phyloP scores from a whole-genome alignment of 2,797 vertebrate genomes.

The Meriones psammophilus region DNA sequence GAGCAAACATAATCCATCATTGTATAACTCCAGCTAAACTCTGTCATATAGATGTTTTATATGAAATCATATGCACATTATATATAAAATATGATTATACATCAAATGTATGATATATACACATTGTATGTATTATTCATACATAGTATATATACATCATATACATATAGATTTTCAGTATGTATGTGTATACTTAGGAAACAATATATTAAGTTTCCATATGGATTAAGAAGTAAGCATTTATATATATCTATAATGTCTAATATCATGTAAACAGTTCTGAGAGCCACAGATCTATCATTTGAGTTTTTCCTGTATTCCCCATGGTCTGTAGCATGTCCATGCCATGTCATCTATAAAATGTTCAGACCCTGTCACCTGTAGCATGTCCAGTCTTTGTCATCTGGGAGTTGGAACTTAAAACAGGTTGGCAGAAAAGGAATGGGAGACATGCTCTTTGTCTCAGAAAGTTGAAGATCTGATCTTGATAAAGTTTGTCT shows the following conservation, averaged over 20 bases:
- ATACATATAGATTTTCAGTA: neutral
- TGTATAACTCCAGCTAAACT: neutral
- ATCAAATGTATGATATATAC: neutral
- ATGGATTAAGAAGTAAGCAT: neutral
- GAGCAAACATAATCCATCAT: neutral
- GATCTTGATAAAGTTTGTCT: neutral
- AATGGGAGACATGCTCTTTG: neutral
- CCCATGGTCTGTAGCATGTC: neutral
- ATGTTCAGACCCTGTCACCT: neutral
- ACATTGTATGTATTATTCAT: neutral
- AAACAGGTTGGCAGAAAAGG: neutral
- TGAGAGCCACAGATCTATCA: neutral
- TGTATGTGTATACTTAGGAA: neutral
- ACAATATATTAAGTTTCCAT: neutral
- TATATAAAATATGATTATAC: neutral
- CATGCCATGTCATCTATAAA: neutral
- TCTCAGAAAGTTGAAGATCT: neutral
- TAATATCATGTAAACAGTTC: neutral
- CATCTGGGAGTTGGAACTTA: neutral
- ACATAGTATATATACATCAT: neutral
- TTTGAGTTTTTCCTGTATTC: constrained; percentile 8
- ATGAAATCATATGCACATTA: neutral
- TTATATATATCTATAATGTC: neutral
- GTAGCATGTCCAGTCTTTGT: neutral
- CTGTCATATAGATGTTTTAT: neutral